These are phyloP conservation scores for Aphelocoma coerulescens DNA, from an alignment of 2,113 vertebrate species.

Conservation along the genomic window DNA sequence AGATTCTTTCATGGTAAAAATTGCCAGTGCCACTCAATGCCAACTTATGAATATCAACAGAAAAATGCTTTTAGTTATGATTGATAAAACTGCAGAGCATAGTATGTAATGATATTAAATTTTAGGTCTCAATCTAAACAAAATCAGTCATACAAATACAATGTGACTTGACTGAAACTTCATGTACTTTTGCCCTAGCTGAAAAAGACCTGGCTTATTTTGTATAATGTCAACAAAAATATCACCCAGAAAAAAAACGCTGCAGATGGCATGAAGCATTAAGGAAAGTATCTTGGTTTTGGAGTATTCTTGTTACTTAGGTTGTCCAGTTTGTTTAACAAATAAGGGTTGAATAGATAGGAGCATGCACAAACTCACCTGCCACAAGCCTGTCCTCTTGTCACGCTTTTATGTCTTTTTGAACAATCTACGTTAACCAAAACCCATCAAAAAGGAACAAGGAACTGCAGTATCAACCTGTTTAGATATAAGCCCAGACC, in stretches of 20 bases:
- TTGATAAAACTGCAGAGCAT: background rate
- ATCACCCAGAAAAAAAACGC: background rate
- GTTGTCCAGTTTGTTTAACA: background rate
- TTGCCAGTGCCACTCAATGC: background rate
- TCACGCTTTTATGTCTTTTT: conserved; percentile 2
- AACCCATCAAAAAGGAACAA: background rate
- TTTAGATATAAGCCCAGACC: background rate
- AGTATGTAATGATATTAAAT: background rate
- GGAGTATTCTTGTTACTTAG: background rate
- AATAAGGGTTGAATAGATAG: background rate
- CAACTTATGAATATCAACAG: background rate
- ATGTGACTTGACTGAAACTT: background rate
- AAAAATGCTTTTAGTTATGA: background rate
- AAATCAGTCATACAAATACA: background rate
- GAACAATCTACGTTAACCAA: background rate
- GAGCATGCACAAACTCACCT: conserved; percentile 40
- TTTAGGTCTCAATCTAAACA: background rate
- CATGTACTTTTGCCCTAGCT: background rate
- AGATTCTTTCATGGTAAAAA: background rate
- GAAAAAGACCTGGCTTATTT: background rate
- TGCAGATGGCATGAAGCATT: background rate
- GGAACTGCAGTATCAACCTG: background rate
- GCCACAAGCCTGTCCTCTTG: background rate
- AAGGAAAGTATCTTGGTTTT: background rate
- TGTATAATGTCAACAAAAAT: background rate